These are phyloP conservation scores for Myotis daubentonii DNA, from an alignment of 2,797 vertebrate species.

Conservation along the genomic window DNA sequence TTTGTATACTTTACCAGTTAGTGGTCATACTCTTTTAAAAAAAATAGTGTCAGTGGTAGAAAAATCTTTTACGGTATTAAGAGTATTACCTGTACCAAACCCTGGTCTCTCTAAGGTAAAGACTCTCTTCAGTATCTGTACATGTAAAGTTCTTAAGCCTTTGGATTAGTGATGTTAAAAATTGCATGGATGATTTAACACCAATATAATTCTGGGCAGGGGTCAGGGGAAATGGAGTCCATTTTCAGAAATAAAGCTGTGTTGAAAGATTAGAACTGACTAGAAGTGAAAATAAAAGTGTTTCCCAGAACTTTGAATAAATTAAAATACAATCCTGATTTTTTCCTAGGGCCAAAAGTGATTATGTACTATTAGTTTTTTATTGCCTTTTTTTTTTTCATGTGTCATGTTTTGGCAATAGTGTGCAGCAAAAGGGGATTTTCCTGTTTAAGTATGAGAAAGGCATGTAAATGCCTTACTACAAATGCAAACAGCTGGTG, in stretches of 20 bases:
- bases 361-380: neutral
- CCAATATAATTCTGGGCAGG: neutral
- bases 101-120: conserved; percentile 13
- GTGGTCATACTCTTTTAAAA: neutral
- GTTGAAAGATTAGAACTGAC: conserved; percentile 16
- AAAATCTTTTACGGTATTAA: neutral
- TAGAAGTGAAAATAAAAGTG: conserved; percentile 58
- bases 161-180: conserved; percentile 24
- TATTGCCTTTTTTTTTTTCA: neutral
- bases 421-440: conserved; percentile 21
- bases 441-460: conserved; percentile 35
- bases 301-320: conserved; percentile 6
- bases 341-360: neutral
- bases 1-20: neutral
- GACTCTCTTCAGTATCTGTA: neutral
- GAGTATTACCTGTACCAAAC: neutral
- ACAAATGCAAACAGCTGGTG: conserved; percentile 60
- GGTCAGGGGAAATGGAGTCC: neutral
- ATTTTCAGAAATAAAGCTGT: conserved; percentile 38
- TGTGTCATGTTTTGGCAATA: conserved; percentile 38
- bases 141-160: neutral
- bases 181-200: neutral
- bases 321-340: neutral
- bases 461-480: conserved; percentile 30
- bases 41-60: neutral